Evolutionary conservation across 2,888 invertebrate species (phyloP), one percentile per base, ranked within the genome.

Genomic region (Exephanes ischioxanthus): DNA sequence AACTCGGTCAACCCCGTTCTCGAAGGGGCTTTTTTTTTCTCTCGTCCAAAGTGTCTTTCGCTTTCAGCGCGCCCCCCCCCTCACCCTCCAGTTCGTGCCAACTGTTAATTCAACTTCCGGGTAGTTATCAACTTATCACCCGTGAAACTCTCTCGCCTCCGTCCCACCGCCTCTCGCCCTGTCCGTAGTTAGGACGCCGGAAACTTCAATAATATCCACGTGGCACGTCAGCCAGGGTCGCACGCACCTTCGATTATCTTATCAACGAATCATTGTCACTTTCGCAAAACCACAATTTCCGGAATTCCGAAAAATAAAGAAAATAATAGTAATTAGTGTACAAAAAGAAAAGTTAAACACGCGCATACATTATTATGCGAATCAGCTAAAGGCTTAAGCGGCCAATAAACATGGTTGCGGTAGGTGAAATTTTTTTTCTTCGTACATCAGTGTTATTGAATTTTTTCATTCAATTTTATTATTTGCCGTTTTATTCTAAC

Each of bases 401-500:
- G 2, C 4, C 19, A 7, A 55, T 55, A 22, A 19, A 55, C 0
- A 9, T 0, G 55, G 19, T 9, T 16, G 14, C 45, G 16, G 16
- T 4, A 48, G 4, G 16, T 16, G 3, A 4, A 5, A 16, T 48
- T 16, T 48, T 48, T 48, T 16, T 48, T 48, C 0, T 16, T 41
- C 41, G 41, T 3, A 41, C 41, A 55, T 9, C 55, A 9, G 19
- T 7, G 1, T 55, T 22, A 61, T 30, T 4, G 3, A 61, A 61
- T 61, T 16, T 14, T 26, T 30, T 61, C 1, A 11, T 26, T 14
- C 4, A 5, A 30, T 67, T 45, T 58, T 19, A 51, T 67, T 77
- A 78, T 83, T 30, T 67, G 66, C 70, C 72, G 55, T 86, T 83
- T 48, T 77, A 51, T 80, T 66, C 68, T 26, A 80, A 86, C 80